Percentiles rank a stretch among this genome's conserved stretches.
These are phyloP conservation scores for Rhabdornis inornatus DNA, from an alignment of 2,113 vertebrate genomes.

Conservation along the genomic window DNA sequence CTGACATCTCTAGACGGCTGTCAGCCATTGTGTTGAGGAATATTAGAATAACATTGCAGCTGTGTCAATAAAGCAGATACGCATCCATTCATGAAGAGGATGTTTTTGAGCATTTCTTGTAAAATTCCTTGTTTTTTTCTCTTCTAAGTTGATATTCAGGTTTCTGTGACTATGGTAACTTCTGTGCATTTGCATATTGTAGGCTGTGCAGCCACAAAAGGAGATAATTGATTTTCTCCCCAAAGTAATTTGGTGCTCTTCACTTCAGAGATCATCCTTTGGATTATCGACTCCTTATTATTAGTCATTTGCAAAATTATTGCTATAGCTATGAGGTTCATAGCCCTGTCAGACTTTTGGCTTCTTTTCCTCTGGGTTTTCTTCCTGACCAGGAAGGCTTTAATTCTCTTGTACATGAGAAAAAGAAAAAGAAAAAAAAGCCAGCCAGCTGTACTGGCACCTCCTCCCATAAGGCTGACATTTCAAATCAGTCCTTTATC, in stretches of 20 bases:
- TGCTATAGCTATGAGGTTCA: conserved; percentile 43
- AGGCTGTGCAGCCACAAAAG: conserved; percentile 28
- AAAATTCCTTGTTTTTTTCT: neutral
- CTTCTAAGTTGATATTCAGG: neutral
- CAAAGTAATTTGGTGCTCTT: conserved; percentile 59
- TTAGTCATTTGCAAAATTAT: conserved; percentile 65
- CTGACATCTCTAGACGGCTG: conserved; percentile 26
- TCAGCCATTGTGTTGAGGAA: conserved; percentile 5
- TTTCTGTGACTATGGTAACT: conserved; percentile 48
- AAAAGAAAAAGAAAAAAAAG: neutral
- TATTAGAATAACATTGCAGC: neutral
- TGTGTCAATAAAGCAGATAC: neutral
- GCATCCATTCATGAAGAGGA: neutral
- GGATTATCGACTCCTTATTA: conserved; percentile 64
- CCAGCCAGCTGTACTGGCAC: neutral
- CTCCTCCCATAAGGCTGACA: conserved; percentile 5
- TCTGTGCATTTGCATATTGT: conserved; percentile 54
- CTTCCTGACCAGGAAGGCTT: conserved; percentile 43
- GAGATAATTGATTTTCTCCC: conserved; percentile 68
- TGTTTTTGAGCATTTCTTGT: neutral
- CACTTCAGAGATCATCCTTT: conserved; percentile 68
- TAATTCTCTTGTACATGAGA: neutral
- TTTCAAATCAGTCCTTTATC: conserved; percentile 59
- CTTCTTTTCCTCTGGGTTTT: conserved; percentile 29
- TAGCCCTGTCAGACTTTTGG: conserved; percentile 25